These are phyloP conservation scores for Hydropsyche tenuis DNA, from an alignment of 1,140 invertebrate genomes.

Conservation along the genomic window DNA sequence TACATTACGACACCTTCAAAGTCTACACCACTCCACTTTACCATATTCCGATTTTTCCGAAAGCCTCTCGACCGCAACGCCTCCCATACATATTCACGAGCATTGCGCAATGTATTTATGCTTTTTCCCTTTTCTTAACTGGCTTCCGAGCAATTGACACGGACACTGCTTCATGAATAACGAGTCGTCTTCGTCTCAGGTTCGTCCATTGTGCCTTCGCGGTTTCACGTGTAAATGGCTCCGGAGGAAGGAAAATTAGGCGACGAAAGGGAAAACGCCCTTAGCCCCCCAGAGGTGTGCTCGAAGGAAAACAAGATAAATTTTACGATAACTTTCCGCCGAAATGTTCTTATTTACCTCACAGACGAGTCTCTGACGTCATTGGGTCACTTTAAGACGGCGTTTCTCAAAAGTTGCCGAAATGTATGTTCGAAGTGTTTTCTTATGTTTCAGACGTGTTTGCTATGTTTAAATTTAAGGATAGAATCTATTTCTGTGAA, in stretches of 20 bases:
- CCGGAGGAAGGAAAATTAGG: slow-evolving; percentile 10
- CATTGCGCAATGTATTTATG: too few species aligned
- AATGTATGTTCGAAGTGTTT: background rate
- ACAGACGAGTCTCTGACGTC: too few species aligned
- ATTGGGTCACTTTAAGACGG: background rate
- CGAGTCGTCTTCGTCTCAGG: background rate
- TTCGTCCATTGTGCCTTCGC: background rate
- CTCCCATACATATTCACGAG: too few species aligned
- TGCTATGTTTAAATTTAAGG: too few species aligned
- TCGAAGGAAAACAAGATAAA: slow-evolving; percentile 20
- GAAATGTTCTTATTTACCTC: slow-evolving; percentile 22
- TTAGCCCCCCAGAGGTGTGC: background rate
- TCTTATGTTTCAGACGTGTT: too few species aligned
- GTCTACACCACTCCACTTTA: too few species aligned
- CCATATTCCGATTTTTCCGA: too few species aligned
- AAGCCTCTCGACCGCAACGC: too few species aligned
- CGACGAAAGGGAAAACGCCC: background rate
- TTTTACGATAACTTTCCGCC: slow-evolving; percentile 9
- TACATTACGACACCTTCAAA: too few species aligned
- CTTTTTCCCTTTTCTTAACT: background rate
- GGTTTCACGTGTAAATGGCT: background rate
- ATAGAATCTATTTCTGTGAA: too few species aligned
- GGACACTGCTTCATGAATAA: too few species aligned
- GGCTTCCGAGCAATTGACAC: slow-evolving; percentile 28
- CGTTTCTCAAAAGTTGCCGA: background rate